Base-by-base conservation (phyloP, 2,888 invertebrate species). In the Anarsia innoxiella region DNA sequence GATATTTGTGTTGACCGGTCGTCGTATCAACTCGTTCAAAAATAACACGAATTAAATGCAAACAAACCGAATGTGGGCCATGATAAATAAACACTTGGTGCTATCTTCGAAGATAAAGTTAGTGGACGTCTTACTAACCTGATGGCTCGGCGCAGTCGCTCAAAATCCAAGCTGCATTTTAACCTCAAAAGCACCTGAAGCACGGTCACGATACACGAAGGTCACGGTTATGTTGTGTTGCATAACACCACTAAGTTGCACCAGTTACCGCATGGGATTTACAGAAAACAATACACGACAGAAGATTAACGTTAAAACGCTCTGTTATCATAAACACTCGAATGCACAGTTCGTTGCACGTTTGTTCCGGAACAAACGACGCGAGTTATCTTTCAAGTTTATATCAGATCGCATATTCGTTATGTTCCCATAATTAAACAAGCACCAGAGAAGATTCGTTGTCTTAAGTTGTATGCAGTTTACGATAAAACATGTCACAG, bases 81-180 rank as follows among this genome's bases (percentile, higher is more conserved):
- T 51, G 76, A 74, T 76, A 76, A 72, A 71, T 61, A 65, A 58
- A 66, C 55, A 63, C 57, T 64, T 52, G 46, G 56, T 58, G 63
- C 58, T 64, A 75, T 73, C 72, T 67, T 59, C 48, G 42, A 40
- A 68, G 74, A 78, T 79, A 76, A 72, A 68, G 56, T 68, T 66
- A 63, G 62, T 68, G 61, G 57, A 63, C 48, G 68, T 63, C 63
- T 69, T 56, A 79, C 80, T 71, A 74, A 83, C 83, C 83, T 82
- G 80, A 73, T 75, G 74, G 70, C 71, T 78, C 77, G 77, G 77
- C 78, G 80, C 83, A 70, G 73, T 75, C 72, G 63, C 65, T 80
- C 67, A 83, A 73, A 75, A 80, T 82, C 79, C 78, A 75, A 80
- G 76, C 66, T 80, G 80, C 84, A 84, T 83, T 72, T 75, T 83